A percentile compares a stretch with the other conserved stretches of the same genome.
These are phyloP conservation scores for Sphyrna mokarran DNA, from an alignment of 2,113 vertebrate genomes.

Conservation along the genomic window DNA sequence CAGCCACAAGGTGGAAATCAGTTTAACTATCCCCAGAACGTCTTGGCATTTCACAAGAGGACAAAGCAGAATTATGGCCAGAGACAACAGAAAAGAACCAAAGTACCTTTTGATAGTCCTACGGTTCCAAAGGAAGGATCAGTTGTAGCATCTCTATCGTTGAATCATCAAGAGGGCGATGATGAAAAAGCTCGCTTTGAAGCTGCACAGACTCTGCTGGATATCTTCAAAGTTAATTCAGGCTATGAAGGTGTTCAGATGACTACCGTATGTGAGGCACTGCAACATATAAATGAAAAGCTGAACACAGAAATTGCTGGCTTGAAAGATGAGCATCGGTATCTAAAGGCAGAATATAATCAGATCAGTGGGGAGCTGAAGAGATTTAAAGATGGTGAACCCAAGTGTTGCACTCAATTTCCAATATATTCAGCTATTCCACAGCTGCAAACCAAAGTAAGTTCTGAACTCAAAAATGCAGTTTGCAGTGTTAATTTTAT, in stretches of 20 bases:
- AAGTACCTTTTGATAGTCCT: not conserved
- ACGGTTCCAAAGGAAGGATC: constrained; percentile 23
- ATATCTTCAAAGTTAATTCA: constrained; percentile 35
- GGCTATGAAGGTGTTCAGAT: constrained; percentile 30
- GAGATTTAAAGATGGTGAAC: constrained; percentile 31
- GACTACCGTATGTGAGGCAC: constrained; percentile 33
- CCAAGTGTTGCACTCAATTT: constrained; percentile 20
- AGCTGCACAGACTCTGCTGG: constrained; percentile 31
- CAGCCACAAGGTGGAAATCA: not conserved
- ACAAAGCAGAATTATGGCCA: constrained; percentile 18
- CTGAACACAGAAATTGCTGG: constrained; percentile 25
- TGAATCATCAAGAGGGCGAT: constrained; percentile 33
- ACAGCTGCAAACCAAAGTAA: constrained; percentile 26
- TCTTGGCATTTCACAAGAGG: constrained; percentile 23
- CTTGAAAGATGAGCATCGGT: constrained; percentile 28
- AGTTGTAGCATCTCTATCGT: constrained; percentile 22
- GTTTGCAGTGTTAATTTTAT: not conserved
- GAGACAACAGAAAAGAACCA: not conserved
- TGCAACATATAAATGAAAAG: constrained; percentile 33
- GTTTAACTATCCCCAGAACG: constrained; percentile 11
- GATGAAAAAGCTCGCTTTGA: constrained; percentile 32
- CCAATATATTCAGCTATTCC: constrained; percentile 2
- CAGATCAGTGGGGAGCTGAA: constrained; percentile 20
- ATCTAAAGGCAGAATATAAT: constrained; percentile 32
- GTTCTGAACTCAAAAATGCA: not conserved